Base-by-base conservation (phyloP, 35 echinoderm and acorn worm species). In the Amphiura filiformis region DNA sequence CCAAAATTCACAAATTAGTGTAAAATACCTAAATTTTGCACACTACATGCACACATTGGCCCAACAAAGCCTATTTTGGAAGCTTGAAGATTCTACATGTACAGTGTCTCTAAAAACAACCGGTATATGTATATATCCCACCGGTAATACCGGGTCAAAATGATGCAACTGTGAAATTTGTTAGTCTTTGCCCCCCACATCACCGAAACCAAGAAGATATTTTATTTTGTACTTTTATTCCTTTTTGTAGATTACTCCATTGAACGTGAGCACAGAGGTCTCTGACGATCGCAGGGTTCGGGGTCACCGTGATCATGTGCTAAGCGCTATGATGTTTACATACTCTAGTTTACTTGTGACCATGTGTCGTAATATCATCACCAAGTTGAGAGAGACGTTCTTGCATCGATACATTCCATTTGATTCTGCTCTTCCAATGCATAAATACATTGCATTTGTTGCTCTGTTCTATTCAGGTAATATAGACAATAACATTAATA, bases 261-360 rank as follows among this genome's bases (percentile, higher is more conserved):
- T 15, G 96, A 99, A 82, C 93, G 96, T 90, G 96, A 99, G 37
- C 89, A 91, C 90, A 90, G 90, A 57, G 96, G 96, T 39, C 84
- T 99, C 35, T 83, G 96, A 61, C 90, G 93, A 99, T 99, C 78
- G 92, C 93, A 31, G 96, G 96, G 32, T 99, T 90, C 90, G 96
- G 96, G 85, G 96, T 99, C 18, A 94, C 90, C 0, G 84, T 95
- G 3, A 99, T 93, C 38, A n/a, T 93, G 96, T 90, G 96, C 96
- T 35, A 0, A 92, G 89, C 77, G 96, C 96, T 38, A 99, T 99
- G 96, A 99, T 99, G 96, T 99, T 99, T 31, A 95, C 96, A 37
- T 99, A 95, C 81, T 92, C 96, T 0, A 75, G 87, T 15, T 41
- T 99, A 0, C 93, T 99, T 0, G 96, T 94, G 0, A 99, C 96